Percentiles rank a stretch among this genome's conserved stretches.
Evolutionary conservation across 2,113 vertebrate species (phyloP).

Genomic region (Colinus virginianus): DNA sequence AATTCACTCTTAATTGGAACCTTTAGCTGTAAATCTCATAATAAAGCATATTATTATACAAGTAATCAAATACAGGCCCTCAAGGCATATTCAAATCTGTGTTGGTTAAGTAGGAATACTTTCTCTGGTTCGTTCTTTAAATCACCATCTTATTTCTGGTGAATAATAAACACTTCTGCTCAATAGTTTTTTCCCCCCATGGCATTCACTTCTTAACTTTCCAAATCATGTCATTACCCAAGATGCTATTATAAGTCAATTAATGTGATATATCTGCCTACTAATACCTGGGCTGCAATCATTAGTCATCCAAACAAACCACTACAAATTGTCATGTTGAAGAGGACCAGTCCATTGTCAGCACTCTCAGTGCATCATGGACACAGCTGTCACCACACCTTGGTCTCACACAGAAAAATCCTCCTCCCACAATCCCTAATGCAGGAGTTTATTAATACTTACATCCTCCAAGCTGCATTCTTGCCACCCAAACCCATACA

Average conservation of each 20-base stretch:
- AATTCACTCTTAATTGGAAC: not conserved
- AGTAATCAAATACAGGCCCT: not conserved
- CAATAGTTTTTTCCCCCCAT: not conserved
- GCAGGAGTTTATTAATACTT: not conserved
- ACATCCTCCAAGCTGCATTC: fast-evolving
- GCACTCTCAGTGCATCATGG: not conserved
- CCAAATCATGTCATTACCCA: not conserved
- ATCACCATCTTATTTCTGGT: not conserved
- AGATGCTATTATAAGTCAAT: not conserved
- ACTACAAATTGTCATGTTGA: not conserved
- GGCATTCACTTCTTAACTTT: not conserved
- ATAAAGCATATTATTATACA: not conserved
- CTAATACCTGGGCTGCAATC: not conserved
- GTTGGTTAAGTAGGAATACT: not conserved
- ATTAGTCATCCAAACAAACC: not conserved
- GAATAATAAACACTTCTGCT: not conserved
- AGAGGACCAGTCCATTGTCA: not conserved
- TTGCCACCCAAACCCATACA: not conserved
- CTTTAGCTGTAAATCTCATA: not conserved
- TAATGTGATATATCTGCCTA: not conserved
- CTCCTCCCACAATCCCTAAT: not conserved
- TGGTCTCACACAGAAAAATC: not conserved
- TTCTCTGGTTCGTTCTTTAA: not conserved
- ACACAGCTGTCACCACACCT: not conserved
- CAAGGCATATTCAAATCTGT: not conserved